A percentile compares a stretch with the other conserved stretches of the same genome.
Conservation (phyloP, 2,113 vertebrate genomes). For the Dromaius novaehollandiae region DNA sequence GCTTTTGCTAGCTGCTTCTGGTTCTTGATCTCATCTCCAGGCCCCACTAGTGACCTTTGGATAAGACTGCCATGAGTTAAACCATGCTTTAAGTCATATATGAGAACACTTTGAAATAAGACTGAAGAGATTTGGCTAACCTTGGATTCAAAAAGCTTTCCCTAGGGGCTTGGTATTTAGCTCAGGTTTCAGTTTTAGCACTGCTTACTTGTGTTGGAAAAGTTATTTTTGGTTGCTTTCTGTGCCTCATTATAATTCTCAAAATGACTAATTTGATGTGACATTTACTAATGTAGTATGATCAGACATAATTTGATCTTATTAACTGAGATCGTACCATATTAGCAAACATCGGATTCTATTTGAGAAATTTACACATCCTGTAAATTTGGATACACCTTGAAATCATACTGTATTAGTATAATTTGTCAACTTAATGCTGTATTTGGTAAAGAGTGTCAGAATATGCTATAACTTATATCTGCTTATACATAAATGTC, state of each 20-base stretch:
- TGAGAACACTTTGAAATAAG: not conserved
- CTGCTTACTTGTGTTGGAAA: conserved; percentile 65
- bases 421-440: conserved; percentile 56
- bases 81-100: not conserved
- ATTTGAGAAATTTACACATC: conserved; percentile 66
- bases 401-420: conserved; percentile 59
- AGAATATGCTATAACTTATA: not conserved
- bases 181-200: not conserved
- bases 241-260: conserved; percentile 59
- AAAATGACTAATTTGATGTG: conserved; percentile 76
- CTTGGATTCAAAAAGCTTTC: not conserved
- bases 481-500: not conserved
- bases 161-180: conserved; percentile 21
- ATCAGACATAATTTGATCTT: conserved; percentile 77
- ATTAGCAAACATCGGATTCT: conserved; percentile 74
- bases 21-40: not conserved
- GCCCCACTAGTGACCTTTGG: not conserved
- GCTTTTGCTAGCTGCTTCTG: not conserved
- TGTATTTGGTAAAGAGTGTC: conserved; percentile 32
- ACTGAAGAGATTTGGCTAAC: not conserved
- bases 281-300: conserved; percentile 75
- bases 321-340: conserved; percentile 71
- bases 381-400: conserved; percentile 64
- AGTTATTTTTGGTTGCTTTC: conserved; percentile 73
- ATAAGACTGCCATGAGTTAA: not conserved